phyloP scores from a whole-genome alignment of 2,797 vertebrate species.

The Helostoma temminkii region DNA sequence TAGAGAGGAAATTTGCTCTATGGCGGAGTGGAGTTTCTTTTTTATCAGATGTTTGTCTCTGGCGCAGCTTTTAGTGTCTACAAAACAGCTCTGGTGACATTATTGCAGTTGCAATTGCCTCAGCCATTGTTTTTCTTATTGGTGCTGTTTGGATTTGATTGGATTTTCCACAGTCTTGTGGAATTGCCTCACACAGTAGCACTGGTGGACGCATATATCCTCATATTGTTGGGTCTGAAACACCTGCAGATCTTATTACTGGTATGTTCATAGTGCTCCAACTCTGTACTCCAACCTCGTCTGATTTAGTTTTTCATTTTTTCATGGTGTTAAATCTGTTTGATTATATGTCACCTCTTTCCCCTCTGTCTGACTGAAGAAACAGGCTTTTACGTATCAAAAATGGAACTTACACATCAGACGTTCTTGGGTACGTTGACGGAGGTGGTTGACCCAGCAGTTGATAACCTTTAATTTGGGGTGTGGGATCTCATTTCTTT shows the following conservation, averaged over 20 bases:
- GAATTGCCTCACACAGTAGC: slow-evolving; percentile 69
- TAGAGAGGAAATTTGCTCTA: slow-evolving; percentile 85
- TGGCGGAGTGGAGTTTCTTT: slow-evolving; percentile 78
- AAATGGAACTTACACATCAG: slow-evolving; percentile 25
- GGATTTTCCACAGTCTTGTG: slow-evolving; percentile 72
- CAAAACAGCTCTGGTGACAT: slow-evolving; percentile 79
- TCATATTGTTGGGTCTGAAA: slow-evolving; percentile 62
- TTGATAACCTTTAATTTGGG: slow-evolving; percentile 75
- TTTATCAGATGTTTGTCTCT: slow-evolving; percentile 84
- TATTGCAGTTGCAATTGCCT: slow-evolving; percentile 77
- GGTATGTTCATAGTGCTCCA: slow-evolving; percentile 52
- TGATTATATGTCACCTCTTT: slow-evolving; percentile 12
- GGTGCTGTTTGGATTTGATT: slow-evolving; percentile 80
- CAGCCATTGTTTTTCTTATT: slow-evolving; percentile 78
- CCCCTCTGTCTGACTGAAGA: slow-evolving; percentile 6
- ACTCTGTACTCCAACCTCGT: slow-evolving; percentile 39
- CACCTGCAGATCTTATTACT: slow-evolving; percentile 72
- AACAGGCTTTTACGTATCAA: slow-evolving; percentile 16
- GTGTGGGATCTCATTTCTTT: slow-evolving; percentile 67
- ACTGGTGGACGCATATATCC: slow-evolving; percentile 51
- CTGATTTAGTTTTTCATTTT: slow-evolving; percentile 36
- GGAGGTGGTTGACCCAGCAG: slow-evolving; percentile 51
- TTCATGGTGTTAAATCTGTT: slow-evolving; percentile 29
- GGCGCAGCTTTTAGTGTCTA: slow-evolving; percentile 82
- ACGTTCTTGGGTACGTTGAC: slow-evolving; percentile 41